These are phyloP conservation scores for Amphipyra tragopoginis DNA, from an alignment of 2,888 invertebrate species.

Conservation along the genomic window DNA sequence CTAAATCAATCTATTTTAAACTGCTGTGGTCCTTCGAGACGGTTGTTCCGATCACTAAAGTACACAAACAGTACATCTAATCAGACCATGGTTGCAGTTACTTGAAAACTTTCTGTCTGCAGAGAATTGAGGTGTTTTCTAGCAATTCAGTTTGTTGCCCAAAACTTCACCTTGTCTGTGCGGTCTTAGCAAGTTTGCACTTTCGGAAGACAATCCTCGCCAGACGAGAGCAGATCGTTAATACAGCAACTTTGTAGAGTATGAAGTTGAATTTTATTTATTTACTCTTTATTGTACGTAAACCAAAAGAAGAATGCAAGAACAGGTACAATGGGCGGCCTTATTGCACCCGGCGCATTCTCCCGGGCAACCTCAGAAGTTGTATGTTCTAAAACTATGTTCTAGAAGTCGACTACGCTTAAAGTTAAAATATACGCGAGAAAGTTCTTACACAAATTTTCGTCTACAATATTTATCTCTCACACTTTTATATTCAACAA, in stretches of 20 bases:
- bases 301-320: no score
- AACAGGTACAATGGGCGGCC: no score
- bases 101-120: conserved; percentile 36
- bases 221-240: conserved; percentile 26
- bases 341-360: no score
- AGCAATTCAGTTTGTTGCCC: conserved; percentile 23
- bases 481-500: conserved; percentile 20
- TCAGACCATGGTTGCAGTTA: conserved; percentile 24
- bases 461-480: conserved; percentile 16
- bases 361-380: no score
- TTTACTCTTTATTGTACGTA: no score
- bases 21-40: conserved; percentile 13
- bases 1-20: background rate
- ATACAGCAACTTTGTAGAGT: conserved; percentile 10
- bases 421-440: conserved; percentile 4
- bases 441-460: conserved; percentile 16
- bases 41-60: conserved; percentile 17
- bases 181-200: conserved; percentile 27
- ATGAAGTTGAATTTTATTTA: conserved; percentile 14
- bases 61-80: conserved; percentile 32
- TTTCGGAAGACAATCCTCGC: conserved; percentile 23
- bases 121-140: conserved; percentile 37
- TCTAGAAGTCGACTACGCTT: conserved; percentile 10
- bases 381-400: background rate
- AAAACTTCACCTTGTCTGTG: conserved; percentile 42